Conservation (phyloP, 2,113 vertebrate species). For the Coptodon bakossiorum region DNA sequence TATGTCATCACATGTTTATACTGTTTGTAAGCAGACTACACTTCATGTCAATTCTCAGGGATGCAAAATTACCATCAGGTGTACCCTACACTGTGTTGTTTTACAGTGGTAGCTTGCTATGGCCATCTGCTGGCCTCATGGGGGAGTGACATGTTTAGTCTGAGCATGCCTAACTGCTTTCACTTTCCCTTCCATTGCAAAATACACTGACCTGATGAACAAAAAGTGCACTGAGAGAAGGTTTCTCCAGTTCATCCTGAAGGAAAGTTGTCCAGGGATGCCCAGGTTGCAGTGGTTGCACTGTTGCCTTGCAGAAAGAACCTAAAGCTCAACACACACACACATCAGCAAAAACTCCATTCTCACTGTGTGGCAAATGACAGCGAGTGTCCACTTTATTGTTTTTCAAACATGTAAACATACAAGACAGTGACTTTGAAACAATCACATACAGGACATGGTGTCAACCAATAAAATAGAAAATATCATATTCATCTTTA, state of each 20-base stretch:
- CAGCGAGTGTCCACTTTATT: conserved; percentile 64
- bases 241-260: neutral
- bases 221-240: neutral
- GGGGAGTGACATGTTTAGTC: neutral
- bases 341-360: neutral
- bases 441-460: conserved; percentile 67
- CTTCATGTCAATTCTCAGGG: neutral
- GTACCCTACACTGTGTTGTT: neutral
- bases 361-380: conserved; percentile 31
- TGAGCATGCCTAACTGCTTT: neutral
- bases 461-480: conserved; percentile 60
- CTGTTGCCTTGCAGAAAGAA: neutral
- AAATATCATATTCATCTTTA: conserved; percentile 46
- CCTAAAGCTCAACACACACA: neutral
- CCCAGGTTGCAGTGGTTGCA: neutral
- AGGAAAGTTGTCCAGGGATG: neutral
- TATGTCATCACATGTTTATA: neutral
- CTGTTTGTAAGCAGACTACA: neutral
- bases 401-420: conserved; percentile 72
- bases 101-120: neutral
- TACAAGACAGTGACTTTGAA: conserved; percentile 71
- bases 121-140: conserved; percentile 53
- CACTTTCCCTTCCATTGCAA: neutral
- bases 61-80: neutral
- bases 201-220: neutral